phyloP scores from a whole-genome alignment of 2,888 invertebrate species.

The Synanthedon vespiformis region DNA sequence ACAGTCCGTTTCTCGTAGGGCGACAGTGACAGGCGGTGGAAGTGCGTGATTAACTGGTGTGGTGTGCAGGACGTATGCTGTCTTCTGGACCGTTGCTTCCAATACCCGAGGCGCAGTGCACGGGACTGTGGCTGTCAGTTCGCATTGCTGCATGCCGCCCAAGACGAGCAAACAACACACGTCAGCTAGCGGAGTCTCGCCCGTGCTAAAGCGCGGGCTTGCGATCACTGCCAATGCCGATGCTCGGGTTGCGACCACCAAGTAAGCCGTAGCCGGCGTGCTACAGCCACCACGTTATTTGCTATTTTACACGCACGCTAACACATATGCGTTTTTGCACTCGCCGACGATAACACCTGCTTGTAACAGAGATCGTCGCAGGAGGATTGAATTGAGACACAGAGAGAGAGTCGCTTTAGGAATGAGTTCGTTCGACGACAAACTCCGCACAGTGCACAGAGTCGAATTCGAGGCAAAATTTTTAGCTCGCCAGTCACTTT shows the following conservation, averaged over 20 bases:
- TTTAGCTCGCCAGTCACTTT: too few species aligned
- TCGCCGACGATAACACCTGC: background rate
- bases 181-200: slow-evolving; percentile 71
- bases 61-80: slow-evolving; percentile 84
- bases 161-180: slow-evolving; percentile 65
- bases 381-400: too few species aligned
- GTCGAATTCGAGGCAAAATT: too few species aligned
- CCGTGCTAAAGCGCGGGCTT: slow-evolving; percentile 61
- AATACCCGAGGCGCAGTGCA: slow-evolving; percentile 81
- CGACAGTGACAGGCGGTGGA: slow-evolving; percentile 6
- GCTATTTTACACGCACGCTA: background rate
- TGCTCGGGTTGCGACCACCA: slow-evolving; percentile 64
- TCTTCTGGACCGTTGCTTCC: slow-evolving; percentile 90
- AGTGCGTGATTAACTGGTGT: slow-evolving; percentile 56
- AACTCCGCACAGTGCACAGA: too few species aligned
- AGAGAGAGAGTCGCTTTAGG: too few species aligned
- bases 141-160: slow-evolving; percentile 87
- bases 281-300: background rate
- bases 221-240: slow-evolving; percentile 60
- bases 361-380: background rate
- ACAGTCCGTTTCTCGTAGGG: slow-evolving; percentile 4
- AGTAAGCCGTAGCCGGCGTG: slow-evolving; percentile 55
- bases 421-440: too few species aligned
- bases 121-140: slow-evolving; percentile 93
- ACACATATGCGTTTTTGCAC: background rate